Evolutionary conservation across 2,888 invertebrate species (phyloP).

Genomic region (Abrostola tripartita): DNA sequence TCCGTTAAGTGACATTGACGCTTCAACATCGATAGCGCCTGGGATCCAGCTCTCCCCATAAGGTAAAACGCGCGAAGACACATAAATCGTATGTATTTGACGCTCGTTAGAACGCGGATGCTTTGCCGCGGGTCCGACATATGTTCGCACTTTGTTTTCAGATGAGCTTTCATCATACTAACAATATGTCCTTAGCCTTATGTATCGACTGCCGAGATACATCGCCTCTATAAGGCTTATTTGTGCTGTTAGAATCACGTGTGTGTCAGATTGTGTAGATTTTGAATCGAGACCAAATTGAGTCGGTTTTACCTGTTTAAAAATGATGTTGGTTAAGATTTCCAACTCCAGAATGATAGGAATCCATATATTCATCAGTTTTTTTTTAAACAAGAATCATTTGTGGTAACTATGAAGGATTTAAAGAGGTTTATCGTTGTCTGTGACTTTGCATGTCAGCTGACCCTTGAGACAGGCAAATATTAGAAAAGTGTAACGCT

Average conservation of each 20-base stretch:
- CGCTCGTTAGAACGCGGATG: slow-evolving; percentile 50
- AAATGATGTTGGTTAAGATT: slow-evolving; percentile 2
- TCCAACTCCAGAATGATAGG: background rate
- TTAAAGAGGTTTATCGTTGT: too few species aligned
- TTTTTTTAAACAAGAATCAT: too few species aligned
- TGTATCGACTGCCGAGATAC: slow-evolving; percentile 37
- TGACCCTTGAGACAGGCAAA: too few species aligned
- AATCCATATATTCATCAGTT: background rate
- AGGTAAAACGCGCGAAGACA: slow-evolving; percentile 31
- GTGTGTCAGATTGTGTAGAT: slow-evolving; percentile 41
- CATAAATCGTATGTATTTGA: slow-evolving; percentile 47
- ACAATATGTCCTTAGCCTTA: slow-evolving; percentile 62
- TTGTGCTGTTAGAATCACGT: slow-evolving; percentile 42
- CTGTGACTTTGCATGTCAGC: too few species aligned
- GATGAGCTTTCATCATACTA: slow-evolving; percentile 67
- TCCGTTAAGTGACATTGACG: slow-evolving; percentile 11
- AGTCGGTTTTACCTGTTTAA: slow-evolving; percentile 24
- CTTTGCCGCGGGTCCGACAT: slow-evolving; percentile 24
- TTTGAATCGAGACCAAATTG: slow-evolving; percentile 52
- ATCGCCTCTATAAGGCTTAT: slow-evolving; percentile 52
- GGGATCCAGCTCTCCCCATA: slow-evolving; percentile 18
- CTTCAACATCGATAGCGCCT: slow-evolving; percentile 6
- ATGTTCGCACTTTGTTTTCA: slow-evolving; percentile 63
- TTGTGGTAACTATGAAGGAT: too few species aligned
- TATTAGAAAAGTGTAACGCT: too few species aligned